phyloP scores from a whole-genome alignment of 2,113 vertebrate species.

The Hemicordylus capensis region DNA sequence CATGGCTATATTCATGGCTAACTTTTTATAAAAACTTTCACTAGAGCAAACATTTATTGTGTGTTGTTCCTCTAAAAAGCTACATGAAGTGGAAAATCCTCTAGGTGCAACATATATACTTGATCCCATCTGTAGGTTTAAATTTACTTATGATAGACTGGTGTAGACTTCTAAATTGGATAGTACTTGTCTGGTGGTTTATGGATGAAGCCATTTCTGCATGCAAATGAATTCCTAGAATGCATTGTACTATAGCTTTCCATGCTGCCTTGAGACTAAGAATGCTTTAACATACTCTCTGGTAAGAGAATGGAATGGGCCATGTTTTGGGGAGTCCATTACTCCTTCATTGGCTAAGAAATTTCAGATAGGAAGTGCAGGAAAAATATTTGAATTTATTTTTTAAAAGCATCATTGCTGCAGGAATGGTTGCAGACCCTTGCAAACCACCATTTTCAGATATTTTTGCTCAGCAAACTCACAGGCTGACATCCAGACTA shows the following conservation, averaged over 20 bases:
- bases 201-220: neutral
- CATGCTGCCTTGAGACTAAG: neutral
- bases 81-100: neutral
- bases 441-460: too few relatives aligned
- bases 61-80: neutral
- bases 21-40: neutral
- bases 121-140: too few relatives aligned
- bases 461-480: too few relatives aligned
- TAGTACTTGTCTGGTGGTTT: neutral
- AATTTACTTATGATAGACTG: too few relatives aligned
- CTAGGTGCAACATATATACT: neutral
- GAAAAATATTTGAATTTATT: too few relatives aligned
- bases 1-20: neutral
- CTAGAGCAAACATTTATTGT: neutral
- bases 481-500: too few relatives aligned
- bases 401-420: too few relatives aligned
- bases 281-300: neutral
- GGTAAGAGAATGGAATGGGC: neutral
- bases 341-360: neutral
- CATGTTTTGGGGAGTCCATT: neutral
- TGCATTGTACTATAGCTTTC: too few relatives aligned
- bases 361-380: neutral
- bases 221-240: neutral
- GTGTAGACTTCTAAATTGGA: too few relatives aligned
- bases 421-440: too few relatives aligned